These are phyloP conservation scores for Ochropleura plecta DNA, from an alignment of 2,888 invertebrate genomes.

Conservation along the genomic window DNA sequence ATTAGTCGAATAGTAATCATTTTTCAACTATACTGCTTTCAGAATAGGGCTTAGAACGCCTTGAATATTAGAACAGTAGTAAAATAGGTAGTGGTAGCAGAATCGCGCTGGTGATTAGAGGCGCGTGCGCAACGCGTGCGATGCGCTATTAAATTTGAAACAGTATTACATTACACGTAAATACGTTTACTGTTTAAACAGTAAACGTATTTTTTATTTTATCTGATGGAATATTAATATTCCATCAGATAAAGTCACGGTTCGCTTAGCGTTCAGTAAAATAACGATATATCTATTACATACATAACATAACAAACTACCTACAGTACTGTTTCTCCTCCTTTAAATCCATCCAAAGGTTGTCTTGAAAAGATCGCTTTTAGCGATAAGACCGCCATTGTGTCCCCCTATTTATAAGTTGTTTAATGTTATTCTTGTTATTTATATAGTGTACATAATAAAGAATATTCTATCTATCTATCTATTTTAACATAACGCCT, in stretches of 20 bases:
- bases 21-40: neutral
- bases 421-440: too few species aligned
- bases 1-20: conserved; percentile 30
- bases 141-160: conserved; percentile 84
- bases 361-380: too few species aligned
- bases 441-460: too few species aligned
- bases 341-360: too few species aligned
- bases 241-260: conserved; percentile 68
- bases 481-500: too few species aligned
- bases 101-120: conserved; percentile 84
- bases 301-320: too few species aligned
- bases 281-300: conserved; percentile 45
- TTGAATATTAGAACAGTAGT: conserved; percentile 34
- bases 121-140: conserved; percentile 86
- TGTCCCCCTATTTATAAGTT: too few species aligned
- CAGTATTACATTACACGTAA: conserved; percentile 76
- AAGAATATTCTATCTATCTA: too few species aligned
- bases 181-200: conserved; percentile 74
- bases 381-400: too few species aligned
- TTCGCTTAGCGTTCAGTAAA: conserved; percentile 50
- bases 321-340: too few species aligned
- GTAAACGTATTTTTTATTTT: too few species aligned
- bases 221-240: too few species aligned
- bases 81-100: conserved; percentile 66
- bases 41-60: conserved; percentile 41